Evolutionary conservation across 2,888 invertebrate genomes (phyloP).

Genomic region (Siphlonurus alternatus): DNA sequence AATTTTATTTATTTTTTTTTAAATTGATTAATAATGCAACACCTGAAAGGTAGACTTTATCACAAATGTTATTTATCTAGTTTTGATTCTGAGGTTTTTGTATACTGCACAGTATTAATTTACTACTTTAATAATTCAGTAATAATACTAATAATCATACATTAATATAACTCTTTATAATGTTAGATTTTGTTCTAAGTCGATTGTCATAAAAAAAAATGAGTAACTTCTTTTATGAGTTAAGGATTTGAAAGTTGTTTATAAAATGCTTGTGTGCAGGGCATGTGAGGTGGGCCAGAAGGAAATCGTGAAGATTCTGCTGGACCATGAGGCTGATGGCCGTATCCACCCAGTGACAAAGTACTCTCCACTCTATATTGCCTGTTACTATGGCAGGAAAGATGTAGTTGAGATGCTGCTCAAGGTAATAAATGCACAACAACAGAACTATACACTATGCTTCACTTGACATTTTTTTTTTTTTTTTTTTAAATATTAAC

Average conservation of each 20-base stretch:
- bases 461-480: background rate
- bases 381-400: constrained; percentile 68
- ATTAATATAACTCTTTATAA: background rate
- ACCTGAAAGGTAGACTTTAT: too few species aligned
- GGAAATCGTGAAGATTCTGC: constrained; percentile 55
- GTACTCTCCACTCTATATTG: constrained; percentile 83
- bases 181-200: background rate
- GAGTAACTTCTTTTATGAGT: background rate
- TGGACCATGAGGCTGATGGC: constrained; percentile 74
- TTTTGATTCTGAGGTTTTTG: too few species aligned
- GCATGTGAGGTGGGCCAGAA: constrained; percentile 74
- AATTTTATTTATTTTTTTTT: too few species aligned
- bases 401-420: constrained; percentile 61
- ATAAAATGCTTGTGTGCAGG: too few species aligned
- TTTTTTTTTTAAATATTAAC: background rate
- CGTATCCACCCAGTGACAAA: constrained; percentile 78
- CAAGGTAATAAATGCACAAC: constrained; percentile 23
- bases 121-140: too few species aligned
- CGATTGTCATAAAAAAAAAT: background rate
- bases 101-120: too few species aligned
- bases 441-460: background rate
- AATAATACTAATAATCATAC: background rate
- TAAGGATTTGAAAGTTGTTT: background rate
- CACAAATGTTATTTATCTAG: too few species aligned
- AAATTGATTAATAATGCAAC: too few species aligned